Percentiles rank a stretch among this genome's conserved stretches.
Conservation (phyloP, 1,140 invertebrate genomes). For the Sipha flava region DNA sequence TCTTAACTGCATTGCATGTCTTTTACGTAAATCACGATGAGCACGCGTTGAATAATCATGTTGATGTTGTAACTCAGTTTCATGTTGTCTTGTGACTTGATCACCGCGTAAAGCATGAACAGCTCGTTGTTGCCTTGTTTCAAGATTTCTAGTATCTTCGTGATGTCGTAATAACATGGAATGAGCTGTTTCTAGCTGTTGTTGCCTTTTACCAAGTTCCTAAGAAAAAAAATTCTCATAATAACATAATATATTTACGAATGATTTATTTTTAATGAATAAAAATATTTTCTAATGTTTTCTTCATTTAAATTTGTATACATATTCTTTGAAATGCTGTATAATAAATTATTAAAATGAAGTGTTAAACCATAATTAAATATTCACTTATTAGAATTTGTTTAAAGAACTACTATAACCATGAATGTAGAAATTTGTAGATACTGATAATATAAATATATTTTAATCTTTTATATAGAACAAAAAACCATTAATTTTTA, state of each 20-base stretch:
- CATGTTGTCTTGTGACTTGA: slow-evolving; percentile 81
- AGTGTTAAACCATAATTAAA: too few relatives aligned
- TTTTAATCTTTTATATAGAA: too few relatives aligned
- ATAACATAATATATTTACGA: not conserved
- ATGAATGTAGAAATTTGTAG: too few relatives aligned
- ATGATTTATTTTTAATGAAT: too few relatives aligned
- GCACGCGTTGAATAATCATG: slow-evolving; percentile 92
- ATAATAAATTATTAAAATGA: too few relatives aligned
- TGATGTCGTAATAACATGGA: slow-evolving; percentile 91
- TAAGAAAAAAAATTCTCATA: slow-evolving; percentile 42
- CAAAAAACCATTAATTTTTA: too few relatives aligned
- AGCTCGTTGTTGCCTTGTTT: slow-evolving; percentile 88
- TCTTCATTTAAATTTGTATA: too few relatives aligned
- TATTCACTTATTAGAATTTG: too few relatives aligned
- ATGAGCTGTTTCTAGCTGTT: slow-evolving; percentile 90
- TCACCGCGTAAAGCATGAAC: slow-evolving; percentile 89
- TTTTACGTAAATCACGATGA: slow-evolving; percentile 88
- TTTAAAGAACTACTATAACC: too few relatives aligned
- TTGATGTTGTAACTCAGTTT: slow-evolving; percentile 91
- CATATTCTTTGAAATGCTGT: too few relatives aligned
- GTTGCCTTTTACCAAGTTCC: slow-evolving; percentile 89
- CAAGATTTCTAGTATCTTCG: slow-evolving; percentile 91
- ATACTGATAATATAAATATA: too few relatives aligned
- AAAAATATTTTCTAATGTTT: too few relatives aligned
- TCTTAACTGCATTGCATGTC: slow-evolving; percentile 93